Conservation (phyloP, 2,113 vertebrate species). For the Suricata suricatta region DNA sequence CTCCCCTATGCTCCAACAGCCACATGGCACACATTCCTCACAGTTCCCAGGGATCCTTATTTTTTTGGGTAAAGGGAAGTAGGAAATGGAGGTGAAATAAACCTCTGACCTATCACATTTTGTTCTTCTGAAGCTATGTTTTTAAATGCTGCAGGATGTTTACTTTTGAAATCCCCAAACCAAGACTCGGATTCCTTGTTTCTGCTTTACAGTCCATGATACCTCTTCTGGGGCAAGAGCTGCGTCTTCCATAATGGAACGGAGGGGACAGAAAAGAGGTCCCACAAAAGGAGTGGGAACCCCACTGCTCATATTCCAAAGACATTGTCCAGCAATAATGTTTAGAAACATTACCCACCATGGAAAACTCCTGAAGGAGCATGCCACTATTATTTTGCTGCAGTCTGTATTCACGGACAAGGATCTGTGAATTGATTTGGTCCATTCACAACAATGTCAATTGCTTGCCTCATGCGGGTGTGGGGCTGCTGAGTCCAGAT, state of each 20-base stretch:
- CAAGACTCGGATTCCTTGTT: background rate
- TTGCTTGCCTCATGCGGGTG: background rate
- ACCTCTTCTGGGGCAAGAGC: background rate
- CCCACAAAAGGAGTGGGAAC: too few species aligned
- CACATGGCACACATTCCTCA: rapidly evolving
- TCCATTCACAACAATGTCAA: background rate
- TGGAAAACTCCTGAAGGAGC: rapidly evolving
- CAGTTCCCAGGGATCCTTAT: background rate
- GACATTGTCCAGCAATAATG: background rate
- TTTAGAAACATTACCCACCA: background rate
- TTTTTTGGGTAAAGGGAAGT: background rate
- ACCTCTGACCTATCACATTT: background rate
- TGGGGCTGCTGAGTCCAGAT: background rate
- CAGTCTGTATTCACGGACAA: rapidly evolving
- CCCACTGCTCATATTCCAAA: background rate
- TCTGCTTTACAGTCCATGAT: background rate
- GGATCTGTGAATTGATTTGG: background rate
- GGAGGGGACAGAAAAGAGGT: background rate
- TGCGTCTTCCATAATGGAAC: background rate
- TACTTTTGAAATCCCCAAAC: background rate
- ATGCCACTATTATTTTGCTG: rapidly evolving
- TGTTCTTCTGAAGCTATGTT: background rate
- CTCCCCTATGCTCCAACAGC: rapidly evolving
- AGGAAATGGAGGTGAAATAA: background rate
- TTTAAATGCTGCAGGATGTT: too few species aligned